Conservation (phyloP, 1,140 invertebrate species). For the Drosophila punjabiensis region DNA sequence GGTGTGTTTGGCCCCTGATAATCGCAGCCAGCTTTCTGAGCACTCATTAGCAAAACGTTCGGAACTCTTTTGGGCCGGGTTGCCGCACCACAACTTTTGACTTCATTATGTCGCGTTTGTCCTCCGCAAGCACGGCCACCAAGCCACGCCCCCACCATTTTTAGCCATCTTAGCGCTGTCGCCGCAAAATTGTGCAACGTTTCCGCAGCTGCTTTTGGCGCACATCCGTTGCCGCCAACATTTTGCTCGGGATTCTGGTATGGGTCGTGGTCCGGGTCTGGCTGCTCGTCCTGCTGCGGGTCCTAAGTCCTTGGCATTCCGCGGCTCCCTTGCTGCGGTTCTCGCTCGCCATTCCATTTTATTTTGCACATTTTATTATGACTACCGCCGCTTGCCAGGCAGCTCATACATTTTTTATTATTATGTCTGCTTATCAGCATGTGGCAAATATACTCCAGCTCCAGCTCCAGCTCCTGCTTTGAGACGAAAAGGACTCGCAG, state of each 20-base stretch:
- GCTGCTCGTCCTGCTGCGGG: constrained; percentile 4
- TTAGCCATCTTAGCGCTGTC: constrained; percentile 51
- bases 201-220: constrained; percentile 79
- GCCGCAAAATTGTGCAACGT: constrained; percentile 83
- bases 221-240: constrained; percentile 74
- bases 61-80: constrained; percentile 66
- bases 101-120: constrained; percentile 77
- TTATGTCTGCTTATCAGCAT: constrained; percentile 83
- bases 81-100: constrained; percentile 70
- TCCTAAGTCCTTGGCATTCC: constrained; percentile 34
- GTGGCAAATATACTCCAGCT: constrained; percentile 76
- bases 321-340: constrained; percentile 47
- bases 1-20: constrained; percentile 46
- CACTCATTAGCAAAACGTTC: constrained; percentile 82
- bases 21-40: constrained; percentile 71
- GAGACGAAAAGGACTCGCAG: constrained; percentile 20
- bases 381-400: constrained; percentile 71
- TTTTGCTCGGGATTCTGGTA: constrained; percentile 20
- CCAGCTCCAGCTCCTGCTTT: constrained; percentile 15
- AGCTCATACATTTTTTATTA: constrained; percentile 83
- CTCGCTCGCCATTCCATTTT: constrained; percentile 79
- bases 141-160: constrained; percentile 6
- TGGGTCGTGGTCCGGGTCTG: constrained; percentile 4
- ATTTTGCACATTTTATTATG: constrained; percentile 84
- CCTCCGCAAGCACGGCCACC: constrained; percentile 7